These are phyloP conservation scores for Diploptera punctata DNA, from an alignment of 2,888 invertebrate genomes.

Conservation along the genomic window DNA sequence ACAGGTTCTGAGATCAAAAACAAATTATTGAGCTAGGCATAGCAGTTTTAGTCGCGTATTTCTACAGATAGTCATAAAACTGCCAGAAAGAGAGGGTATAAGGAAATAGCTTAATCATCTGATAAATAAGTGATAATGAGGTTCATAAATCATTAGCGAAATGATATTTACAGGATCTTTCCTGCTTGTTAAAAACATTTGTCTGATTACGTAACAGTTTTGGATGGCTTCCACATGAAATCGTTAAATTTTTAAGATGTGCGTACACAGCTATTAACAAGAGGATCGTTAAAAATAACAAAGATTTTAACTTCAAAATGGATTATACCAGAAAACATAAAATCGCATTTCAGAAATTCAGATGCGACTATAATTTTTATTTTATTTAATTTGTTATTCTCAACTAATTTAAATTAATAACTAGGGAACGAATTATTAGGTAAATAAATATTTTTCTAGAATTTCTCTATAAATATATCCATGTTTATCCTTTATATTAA, in stretches of 20 bases:
- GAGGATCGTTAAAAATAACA: too few species aligned
- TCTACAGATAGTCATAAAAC: neutral
- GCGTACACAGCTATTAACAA: too few species aligned
- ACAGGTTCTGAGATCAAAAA: conserved; percentile 7
- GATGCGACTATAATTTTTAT: too few species aligned
- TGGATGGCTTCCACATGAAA: neutral
- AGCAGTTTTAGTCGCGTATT: neutral
- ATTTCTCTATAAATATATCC: too few species aligned
- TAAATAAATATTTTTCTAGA: too few species aligned
- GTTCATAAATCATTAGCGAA: neutral
- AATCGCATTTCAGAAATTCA: too few species aligned
- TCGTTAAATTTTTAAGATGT: neutral
- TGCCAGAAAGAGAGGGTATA: neutral
- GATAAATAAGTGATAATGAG: neutral
- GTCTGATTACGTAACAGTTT: neutral
- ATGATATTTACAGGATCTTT: neutral
- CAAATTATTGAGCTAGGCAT: neutral
- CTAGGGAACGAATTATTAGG: too few species aligned
- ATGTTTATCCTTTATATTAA: too few species aligned
- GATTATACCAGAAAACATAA: too few species aligned
- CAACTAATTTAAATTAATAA: too few species aligned
- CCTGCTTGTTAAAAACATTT: neutral
- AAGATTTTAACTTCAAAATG: too few species aligned
- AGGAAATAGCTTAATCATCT: neutral
- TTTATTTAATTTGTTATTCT: too few species aligned